Conservation (phyloP, 2,888 invertebrate species). For the Synanthedon andrenaeformis region DNA sequence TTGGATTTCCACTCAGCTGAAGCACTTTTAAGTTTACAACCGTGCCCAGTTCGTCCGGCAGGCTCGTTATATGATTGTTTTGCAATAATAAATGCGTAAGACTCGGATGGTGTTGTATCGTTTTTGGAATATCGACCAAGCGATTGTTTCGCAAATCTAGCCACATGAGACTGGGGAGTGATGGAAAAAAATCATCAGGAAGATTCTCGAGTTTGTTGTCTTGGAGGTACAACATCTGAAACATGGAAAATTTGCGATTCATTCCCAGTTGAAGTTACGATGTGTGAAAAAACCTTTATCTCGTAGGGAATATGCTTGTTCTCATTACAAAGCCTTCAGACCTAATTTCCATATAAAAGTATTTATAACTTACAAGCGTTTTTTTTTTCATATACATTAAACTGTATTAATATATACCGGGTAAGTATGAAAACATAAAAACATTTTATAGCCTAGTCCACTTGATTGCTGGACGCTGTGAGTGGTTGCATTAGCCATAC, state of each 20-base stretch:
- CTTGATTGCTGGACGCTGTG: too few species aligned
- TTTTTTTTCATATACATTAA: too few species aligned
- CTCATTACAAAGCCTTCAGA: too few species aligned
- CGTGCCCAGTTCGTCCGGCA: constrained; percentile 75
- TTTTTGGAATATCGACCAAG: constrained; percentile 64
- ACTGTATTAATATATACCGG: too few species aligned
- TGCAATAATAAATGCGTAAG: constrained; percentile 75
- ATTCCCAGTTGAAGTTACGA: too few species aligned
- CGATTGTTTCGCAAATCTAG: constrained; percentile 75
- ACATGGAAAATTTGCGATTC: constrained; percentile 8
- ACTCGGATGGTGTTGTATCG: constrained; percentile 66
- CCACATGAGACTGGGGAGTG: constrained; percentile 70
- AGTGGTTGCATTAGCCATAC: too few species aligned
- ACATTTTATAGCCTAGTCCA: too few species aligned
- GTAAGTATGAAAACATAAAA: too few species aligned
- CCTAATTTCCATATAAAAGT: too few species aligned
- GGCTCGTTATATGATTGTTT: constrained; percentile 68
- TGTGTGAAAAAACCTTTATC: too few species aligned
- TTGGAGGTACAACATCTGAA: constrained; percentile 54
- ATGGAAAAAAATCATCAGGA: constrained; percentile 71
- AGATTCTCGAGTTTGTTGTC: constrained; percentile 66
- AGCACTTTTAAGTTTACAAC: constrained; percentile 71
- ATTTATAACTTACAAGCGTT: too few species aligned
- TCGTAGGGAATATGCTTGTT: too few species aligned
- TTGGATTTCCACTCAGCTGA: constrained; percentile 72